Evolutionary conservation across 2,113 vertebrate species (phyloP).

Genomic region (Eudyptes chrysolophus): DNA sequence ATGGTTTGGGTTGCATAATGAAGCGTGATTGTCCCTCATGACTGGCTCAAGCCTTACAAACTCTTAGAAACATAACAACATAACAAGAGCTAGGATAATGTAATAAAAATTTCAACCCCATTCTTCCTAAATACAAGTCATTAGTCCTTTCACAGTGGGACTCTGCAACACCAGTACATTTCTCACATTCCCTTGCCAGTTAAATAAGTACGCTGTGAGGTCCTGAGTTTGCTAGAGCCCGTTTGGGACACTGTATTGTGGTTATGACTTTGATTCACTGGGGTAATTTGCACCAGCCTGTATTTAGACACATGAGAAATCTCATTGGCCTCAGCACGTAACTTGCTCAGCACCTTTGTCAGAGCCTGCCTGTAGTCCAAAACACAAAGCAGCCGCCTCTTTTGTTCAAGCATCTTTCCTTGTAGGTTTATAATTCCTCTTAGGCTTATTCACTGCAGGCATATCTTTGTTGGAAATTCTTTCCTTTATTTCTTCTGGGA

Average conservation of each 20-base stretch:
- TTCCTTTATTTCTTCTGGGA: neutral
- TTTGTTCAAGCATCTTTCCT: neutral
- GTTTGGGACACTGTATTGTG: fast-evolving
- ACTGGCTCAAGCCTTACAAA: neutral
- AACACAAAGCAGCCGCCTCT: neutral
- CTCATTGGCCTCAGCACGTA: neutral
- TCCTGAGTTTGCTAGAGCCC: neutral
- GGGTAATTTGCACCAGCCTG: neutral
- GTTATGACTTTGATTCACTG: neutral
- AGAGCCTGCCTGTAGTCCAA: neutral
- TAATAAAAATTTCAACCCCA: neutral
- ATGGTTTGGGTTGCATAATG: neutral
- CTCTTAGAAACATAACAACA: neutral
- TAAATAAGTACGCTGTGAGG: fast-evolving
- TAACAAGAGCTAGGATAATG: neutral
- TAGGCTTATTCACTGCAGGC: neutral
- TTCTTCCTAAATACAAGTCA: neutral
- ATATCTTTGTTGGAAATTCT: neutral
- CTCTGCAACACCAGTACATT: fast-evolving
- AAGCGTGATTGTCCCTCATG: neutral
- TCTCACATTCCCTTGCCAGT: neutral
- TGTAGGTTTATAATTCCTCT: neutral
- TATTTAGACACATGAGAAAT: neutral
- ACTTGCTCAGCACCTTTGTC: neutral
- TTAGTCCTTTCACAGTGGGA: neutral